A percentile compares a stretch with the other conserved stretches of the same genome.
Conservation (phyloP, 2,888 invertebrate species). For the Xanthia icteritia region DNA sequence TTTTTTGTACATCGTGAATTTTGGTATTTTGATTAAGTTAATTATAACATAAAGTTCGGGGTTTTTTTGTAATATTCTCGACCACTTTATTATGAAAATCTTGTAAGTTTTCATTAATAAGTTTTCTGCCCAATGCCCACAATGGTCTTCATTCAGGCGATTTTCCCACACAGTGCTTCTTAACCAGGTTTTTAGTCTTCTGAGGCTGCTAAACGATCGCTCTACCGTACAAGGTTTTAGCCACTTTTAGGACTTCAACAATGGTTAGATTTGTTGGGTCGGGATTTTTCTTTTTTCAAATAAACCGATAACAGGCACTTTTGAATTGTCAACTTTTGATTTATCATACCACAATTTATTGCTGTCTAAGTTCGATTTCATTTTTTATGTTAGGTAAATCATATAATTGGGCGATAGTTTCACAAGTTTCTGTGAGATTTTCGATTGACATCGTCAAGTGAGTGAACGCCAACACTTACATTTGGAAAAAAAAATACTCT, state of each 20-base stretch:
- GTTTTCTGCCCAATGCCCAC: no score
- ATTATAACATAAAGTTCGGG: not conserved
- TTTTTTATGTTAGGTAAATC: no score
- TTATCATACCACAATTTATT: not conserved
- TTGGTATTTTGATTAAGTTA: no score
- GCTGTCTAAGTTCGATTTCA: not conserved
- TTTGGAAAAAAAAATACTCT: no score
- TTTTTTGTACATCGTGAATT: not conserved
- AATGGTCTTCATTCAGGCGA: constrained; percentile 8
- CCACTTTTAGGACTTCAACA: not conserved
- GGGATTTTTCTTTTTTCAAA: no score
- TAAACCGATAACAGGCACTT: no score
- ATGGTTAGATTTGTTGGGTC: not conserved
- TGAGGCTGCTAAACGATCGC: constrained; percentile 48
- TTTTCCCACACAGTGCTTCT: constrained; percentile 50
- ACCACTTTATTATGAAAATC: constrained; percentile 5
- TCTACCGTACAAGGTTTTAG: constrained; percentile 39
- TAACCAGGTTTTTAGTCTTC: constrained; percentile 44
- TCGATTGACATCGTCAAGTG: no score
- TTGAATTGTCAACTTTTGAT: no score
- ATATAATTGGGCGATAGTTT: no score
- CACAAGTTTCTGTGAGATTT: no score
- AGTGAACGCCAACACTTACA: no score
- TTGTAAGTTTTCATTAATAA: not conserved
- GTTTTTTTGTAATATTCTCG: not conserved